These are phyloP conservation scores for Acleris sparsana DNA, from an alignment of 2,888 invertebrate species.

Conservation along the genomic window DNA sequence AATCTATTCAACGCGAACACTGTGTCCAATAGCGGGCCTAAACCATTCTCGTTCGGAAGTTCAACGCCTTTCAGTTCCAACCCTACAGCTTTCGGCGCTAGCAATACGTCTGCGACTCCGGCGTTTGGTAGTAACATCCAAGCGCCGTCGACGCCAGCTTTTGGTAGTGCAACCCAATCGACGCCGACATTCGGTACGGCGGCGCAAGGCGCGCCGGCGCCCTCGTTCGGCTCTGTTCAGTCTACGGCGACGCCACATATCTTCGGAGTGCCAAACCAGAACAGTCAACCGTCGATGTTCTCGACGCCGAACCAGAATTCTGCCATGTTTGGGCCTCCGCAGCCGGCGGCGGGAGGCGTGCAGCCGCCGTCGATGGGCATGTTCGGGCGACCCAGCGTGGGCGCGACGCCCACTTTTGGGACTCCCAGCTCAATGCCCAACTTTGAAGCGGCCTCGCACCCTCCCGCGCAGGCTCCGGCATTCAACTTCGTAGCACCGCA, in stretches of 20 bases:
- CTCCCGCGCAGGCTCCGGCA: conserved; percentile 50
- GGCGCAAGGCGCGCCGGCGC: conserved; percentile 18
- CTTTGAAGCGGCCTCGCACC: conserved; percentile 54
- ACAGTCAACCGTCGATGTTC: conserved; percentile 54
- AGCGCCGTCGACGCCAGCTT: conserved; percentile 7
- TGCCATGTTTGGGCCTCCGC: conserved; percentile 56
- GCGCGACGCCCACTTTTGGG: conserved; percentile 55
- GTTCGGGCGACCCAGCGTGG: conserved; percentile 54
- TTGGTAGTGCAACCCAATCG: conserved; percentile 18
- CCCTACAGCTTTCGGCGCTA: conserved; percentile 20
- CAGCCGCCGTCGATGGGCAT: conserved; percentile 47
- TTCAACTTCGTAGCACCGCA: conserved; percentile 64
- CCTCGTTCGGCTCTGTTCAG: conserved; percentile 39
- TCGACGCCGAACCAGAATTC: conserved; percentile 49
- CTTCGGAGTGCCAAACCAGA: conserved; percentile 57
- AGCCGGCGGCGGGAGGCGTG: conserved; percentile 41
- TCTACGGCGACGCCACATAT: conserved; percentile 47
- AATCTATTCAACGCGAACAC: conserved; percentile 55
- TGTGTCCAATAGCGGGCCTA: conserved; percentile 49
- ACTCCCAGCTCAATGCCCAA: conserved; percentile 50
- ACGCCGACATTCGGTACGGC: conserved; percentile 52
- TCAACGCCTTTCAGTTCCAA: conserved; percentile 52
- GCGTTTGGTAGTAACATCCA: conserved; percentile 22
- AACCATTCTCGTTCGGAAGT: conserved; percentile 62
- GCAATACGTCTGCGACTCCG: conserved; percentile 23